Evolutionary conservation across 2,113 vertebrate species (phyloP).

Genomic region (Scortum barcoo): DNA sequence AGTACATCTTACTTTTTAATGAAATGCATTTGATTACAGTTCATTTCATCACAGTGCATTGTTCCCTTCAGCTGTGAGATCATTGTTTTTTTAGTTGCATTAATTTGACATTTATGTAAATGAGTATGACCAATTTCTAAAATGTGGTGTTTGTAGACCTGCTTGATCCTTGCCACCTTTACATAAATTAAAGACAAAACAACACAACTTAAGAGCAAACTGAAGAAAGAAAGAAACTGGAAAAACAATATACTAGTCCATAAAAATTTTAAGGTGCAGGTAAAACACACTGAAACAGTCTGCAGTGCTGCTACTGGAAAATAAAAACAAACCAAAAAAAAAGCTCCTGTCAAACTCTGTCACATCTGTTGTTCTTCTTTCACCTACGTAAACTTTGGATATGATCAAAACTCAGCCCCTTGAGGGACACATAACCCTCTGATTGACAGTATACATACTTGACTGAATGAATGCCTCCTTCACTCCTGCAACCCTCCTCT

Average conservation of each 20-base stretch:
- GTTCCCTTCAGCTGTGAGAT: too few relatives aligned
- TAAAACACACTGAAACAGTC: background rate
- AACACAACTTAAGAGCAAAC: background rate
- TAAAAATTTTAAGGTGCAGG: background rate
- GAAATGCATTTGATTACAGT: background rate
- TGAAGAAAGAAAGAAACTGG: background rate
- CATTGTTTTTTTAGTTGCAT: background rate
- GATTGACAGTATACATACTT: slow-evolving; percentile 28
- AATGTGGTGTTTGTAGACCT: background rate
- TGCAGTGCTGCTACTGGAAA: background rate
- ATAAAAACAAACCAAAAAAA: too few relatives aligned
- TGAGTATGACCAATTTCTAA: background rate
- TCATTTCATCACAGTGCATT: too few relatives aligned
- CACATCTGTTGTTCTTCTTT: background rate
- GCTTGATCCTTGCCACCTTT: background rate
- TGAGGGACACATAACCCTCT: background rate
- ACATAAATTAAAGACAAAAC: background rate
- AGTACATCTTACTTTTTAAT: background rate
- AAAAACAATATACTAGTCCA: background rate
- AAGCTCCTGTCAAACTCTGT: background rate
- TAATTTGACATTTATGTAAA: background rate
- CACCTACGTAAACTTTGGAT: background rate
- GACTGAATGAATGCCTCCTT: slow-evolving; percentile 8
- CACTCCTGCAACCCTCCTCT: background rate
- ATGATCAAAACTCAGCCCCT: background rate